Evolutionary conservation across 1,140 invertebrate species (phyloP).

Genomic region (Trachelipus rathkii): DNA sequence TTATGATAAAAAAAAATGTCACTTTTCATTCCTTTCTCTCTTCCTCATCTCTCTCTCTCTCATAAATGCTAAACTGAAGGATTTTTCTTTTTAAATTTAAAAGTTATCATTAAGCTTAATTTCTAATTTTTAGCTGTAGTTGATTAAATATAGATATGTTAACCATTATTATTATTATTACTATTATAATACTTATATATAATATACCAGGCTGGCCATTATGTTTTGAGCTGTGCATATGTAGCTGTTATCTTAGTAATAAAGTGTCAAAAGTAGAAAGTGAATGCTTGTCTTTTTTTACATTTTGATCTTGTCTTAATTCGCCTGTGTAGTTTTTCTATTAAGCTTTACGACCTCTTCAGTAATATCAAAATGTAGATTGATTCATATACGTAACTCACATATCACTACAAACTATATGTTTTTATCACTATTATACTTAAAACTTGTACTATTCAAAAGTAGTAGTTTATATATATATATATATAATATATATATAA

Average conservation of each 20-base stretch:
- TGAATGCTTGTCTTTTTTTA: constrained; percentile 3
- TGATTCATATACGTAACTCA: not conserved
- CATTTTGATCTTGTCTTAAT: constrained; percentile 4
- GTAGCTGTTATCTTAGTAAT: constrained; percentile 10
- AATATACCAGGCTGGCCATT: constrained; percentile 8
- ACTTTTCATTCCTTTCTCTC: too few species aligned
- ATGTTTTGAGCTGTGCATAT: constrained; percentile 10
- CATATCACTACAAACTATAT: too few species aligned
- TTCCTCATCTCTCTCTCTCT: too few species aligned
- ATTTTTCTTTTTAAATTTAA: too few species aligned
- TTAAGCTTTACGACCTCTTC: not conserved
- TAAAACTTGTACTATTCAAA: too few species aligned
- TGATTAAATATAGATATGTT: not conserved
- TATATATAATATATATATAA: too few species aligned
- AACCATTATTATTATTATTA: not conserved
- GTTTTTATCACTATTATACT: too few species aligned
- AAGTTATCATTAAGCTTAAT: not conserved
- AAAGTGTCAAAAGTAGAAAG: constrained; percentile 9
- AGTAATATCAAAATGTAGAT: constrained; percentile 2
- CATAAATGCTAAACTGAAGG: too few species aligned
- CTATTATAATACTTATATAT: not conserved
- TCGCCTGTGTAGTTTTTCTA: constrained; percentile 3
- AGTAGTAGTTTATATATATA: too few species aligned
- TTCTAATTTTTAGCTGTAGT: not conserved
- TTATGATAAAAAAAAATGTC: too few species aligned